Conservation (phyloP, 2,113 vertebrate species). For the Odontophorus gujanensis region DNA sequence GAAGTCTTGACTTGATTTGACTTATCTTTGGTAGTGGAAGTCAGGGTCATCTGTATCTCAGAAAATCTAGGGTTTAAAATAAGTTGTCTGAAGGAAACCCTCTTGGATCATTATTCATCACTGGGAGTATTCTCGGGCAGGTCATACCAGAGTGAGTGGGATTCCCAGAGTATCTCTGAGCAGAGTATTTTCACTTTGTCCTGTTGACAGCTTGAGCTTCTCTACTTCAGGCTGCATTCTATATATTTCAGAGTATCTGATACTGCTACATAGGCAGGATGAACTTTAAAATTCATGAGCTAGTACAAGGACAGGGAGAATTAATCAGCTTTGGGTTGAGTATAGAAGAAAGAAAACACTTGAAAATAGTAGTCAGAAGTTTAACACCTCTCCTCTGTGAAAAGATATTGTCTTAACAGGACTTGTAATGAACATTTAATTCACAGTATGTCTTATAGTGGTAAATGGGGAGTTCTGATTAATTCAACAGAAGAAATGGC, state of each 20-base stretch:
- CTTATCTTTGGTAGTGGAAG: conserved; percentile 76
- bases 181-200: conserved; percentile 52
- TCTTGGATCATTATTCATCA: conserved; percentile 73
- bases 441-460: conserved; percentile 18
- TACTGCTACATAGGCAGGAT: conserved; percentile 23
- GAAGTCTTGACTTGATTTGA: conserved; percentile 79
- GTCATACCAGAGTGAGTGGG: conserved; percentile 56
- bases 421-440: conserved; percentile 69
- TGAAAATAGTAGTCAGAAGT: conserved; percentile 62
- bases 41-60: conserved; percentile 69
- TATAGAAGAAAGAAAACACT: conserved; percentile 60
- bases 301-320: conserved; percentile 54
- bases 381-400: conserved; percentile 60
- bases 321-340: conserved; percentile 66
- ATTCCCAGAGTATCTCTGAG: conserved; percentile 63
- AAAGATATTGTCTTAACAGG: conserved; percentile 57
- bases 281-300: conserved; percentile 64
- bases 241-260: conserved; percentile 28
- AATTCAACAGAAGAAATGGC: conserved; percentile 45
- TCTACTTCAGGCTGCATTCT: conserved; percentile 30
- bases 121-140: conserved; percentile 57
- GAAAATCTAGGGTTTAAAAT: conserved; percentile 77
- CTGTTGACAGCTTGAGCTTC: conserved; percentile 53
- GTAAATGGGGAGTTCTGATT: conserved; percentile 45
- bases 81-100: conserved; percentile 73